Conservation (phyloP, 2,113 vertebrate genomes). For the Ochotona curzoniae region DNA sequence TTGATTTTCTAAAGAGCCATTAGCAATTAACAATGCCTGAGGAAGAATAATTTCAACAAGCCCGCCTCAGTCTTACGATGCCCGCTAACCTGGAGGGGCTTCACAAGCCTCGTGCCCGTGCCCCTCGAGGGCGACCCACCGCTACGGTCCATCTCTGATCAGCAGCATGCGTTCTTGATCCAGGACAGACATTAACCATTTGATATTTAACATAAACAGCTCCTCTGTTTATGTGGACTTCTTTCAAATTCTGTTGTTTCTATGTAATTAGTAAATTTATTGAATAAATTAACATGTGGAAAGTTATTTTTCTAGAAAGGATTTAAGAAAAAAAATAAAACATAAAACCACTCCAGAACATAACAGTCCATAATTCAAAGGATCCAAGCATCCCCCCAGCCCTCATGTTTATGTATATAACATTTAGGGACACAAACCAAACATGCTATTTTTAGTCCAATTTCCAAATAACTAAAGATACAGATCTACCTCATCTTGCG, state of each 20-base stretch:
- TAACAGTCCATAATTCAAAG: slow-evolving; percentile 9
- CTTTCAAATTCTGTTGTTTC: slow-evolving; percentile 13
- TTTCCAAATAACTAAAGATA: slow-evolving; percentile 64
- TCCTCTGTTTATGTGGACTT: not conserved
- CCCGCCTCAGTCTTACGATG: not conserved
- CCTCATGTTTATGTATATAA: not conserved
- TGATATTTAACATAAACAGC: slow-evolving; percentile 10
- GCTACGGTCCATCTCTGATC: not conserved
- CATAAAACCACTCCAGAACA: not conserved
- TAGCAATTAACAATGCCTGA: not conserved
- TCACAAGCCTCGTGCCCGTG: too few species aligned
- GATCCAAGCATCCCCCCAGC: not conserved
- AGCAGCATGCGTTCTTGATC: not conserved
- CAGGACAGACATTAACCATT: not conserved
- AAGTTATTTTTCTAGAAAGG: not conserved
- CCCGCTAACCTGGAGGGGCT: not conserved
- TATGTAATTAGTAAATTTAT: not conserved
- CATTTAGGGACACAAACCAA: slow-evolving; percentile 40
- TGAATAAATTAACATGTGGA: slow-evolving; percentile 14
- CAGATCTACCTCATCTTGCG: slow-evolving; percentile 50
- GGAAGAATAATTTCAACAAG: not conserved
- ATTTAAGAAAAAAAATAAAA: too few species aligned
- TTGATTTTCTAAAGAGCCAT: not conserved
- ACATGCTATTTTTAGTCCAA: slow-evolving; percentile 29
- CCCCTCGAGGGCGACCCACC: too few species aligned